Evolutionary conservation across 2,888 invertebrate genomes (phyloP), one percentile per base, ranked within the genome.

Genomic region (Nomada hirtipes): DNA sequence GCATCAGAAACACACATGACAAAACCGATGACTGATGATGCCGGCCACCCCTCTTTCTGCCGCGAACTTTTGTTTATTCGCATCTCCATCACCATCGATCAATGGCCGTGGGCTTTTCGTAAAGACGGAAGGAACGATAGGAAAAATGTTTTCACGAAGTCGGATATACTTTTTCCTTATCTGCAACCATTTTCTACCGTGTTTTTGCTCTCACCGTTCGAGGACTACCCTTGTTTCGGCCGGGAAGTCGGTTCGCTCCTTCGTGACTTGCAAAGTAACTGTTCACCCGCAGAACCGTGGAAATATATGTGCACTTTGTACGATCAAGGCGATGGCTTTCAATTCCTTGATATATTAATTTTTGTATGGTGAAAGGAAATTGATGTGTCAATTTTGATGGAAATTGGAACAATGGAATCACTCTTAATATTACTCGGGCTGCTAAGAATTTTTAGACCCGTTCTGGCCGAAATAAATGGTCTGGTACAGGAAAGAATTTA

Each of bases 21-120:
- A 91, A 89, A 88, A 83, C 86, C 87, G 86, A 91, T 91, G 91
- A 91, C 90, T 89, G 91, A 91, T 91, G 90, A 88, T 84, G 77
- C 84, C 76, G 63, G 77, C 82, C 81, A 82, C 83, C 86, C 86
- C 83, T 83, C 83, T 80, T 83, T 59, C 67, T 20, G 60, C 82
- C 69, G 76, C 63, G 64, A 90, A 91, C 91, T 90, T 91, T 91
- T 91, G 90, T 89, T 90, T 91, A 90, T 91, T 87, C 88, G 85
- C 84, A 83, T 87, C 87, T 88, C 87, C 87, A 85, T 88, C 88
- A 89, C 86, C 90, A 91, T 91, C 91, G 89, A 91, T 91, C 91
- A 91, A 89, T 81, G 83, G 84, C 82, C 72, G 72, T 53, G 79
- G 71, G 73, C 77, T 83, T 88, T 86, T 64, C 83, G 76, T 57